Evolutionary conservation across 2,888 invertebrate genomes (phyloP), one percentile per base, ranked within the genome.

Genomic region (Parapristionchus giblindavisi): DNA sequence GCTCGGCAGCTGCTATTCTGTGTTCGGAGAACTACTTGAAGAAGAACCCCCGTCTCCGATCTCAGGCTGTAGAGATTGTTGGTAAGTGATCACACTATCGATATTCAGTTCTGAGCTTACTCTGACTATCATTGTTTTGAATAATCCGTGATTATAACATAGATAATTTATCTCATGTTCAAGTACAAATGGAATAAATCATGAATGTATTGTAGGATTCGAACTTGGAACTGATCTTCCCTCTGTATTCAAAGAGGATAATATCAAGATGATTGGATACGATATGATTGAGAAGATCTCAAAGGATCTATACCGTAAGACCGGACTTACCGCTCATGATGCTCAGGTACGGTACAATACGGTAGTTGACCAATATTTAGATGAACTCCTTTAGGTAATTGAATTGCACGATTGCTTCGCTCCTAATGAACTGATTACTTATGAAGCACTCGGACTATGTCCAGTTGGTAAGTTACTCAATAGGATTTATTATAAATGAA

Each of bases 351-450:
- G 27, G 21, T 21, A 58, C 24, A 14, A 6, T 21, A 43, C 17
- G 52, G 6, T 5, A 14, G n/a, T n/a, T 52, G 24, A 52, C 8
- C n/a, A 14, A 4, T 21, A 4, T 52, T 52, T 24, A 43, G 43
- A 43, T 43, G 8, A 43, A 14, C 24, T 52, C 52, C 5, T 36
- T 60, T 40, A 83, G 78, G 84, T 86, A 32, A 92, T 98, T 6
- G 99, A 99, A 88, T 90, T 99, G 36, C 99, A 99, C 85, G 99
- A 99, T 89, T 99, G 99, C 89, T 99, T 99, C 89, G 95, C 97
- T 6, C 93, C 94, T 6, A 99, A 99, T 89, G 99, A 99, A 89
- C 90, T 99, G 80, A 93, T 99, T 74, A 96, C 96, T 0, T 99
- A 99, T 86, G 98, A 99, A 90, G 97, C 96, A 0, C 91, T 99